Conservation (phyloP, 2,797 vertebrate species). For the Malurus splendens region DNA sequence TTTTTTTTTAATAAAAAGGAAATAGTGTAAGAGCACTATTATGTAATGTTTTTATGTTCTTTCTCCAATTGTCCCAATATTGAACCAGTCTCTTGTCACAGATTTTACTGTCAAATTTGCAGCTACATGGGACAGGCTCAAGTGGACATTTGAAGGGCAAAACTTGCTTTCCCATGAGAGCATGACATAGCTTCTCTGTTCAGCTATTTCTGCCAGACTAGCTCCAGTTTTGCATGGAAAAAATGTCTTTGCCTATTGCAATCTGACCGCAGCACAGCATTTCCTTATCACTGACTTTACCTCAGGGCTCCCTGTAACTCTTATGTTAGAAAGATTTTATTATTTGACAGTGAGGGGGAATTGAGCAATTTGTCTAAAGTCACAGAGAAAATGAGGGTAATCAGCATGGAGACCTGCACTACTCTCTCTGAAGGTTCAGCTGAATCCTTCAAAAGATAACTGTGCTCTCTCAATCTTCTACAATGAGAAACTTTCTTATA, state of each 20-base stretch:
- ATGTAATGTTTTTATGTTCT: not conserved
- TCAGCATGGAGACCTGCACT: not conserved
- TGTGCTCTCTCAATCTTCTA: not conserved
- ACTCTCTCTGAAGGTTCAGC: not conserved
- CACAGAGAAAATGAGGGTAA: not conserved
- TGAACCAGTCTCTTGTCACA: not conserved
- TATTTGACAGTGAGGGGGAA: not conserved
- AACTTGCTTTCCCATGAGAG: not conserved
- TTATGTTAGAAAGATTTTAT: not conserved
- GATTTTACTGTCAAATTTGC: not conserved
- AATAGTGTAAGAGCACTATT: not conserved
- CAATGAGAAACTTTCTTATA: not conserved
- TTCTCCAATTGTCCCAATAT: not conserved
- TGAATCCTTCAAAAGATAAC: not conserved
- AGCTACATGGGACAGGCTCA: not conserved
- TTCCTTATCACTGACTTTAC: not conserved
- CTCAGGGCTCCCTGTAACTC: not conserved
- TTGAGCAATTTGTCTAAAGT: not conserved
- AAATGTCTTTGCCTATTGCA: not conserved
- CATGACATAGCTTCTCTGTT: not conserved
- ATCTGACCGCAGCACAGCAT: not conserved
- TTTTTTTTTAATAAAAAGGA: too few species aligned
- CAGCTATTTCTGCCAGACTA: not conserved
- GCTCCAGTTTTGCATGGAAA: not conserved
- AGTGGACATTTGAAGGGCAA: not conserved